phyloP scores from a whole-genome alignment of 2,113 vertebrate species.

The Myanophis thanlyinensis region DNA sequence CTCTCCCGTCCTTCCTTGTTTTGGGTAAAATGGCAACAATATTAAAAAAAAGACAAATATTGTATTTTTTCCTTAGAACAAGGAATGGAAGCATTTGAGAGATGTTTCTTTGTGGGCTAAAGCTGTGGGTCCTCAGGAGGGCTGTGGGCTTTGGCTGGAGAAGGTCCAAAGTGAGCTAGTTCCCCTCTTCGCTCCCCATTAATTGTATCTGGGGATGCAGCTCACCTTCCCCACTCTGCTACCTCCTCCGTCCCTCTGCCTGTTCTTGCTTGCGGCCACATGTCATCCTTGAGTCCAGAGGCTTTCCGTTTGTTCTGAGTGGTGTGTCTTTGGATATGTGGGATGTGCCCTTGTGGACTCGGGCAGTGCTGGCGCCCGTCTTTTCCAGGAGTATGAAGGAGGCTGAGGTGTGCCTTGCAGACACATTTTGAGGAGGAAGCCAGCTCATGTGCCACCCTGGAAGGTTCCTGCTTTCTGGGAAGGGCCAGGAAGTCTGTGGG shows the following conservation, averaged over 20 bases:
- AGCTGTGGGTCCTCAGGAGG: not conserved
- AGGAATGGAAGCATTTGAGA: not conserved
- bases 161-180: too few relatives aligned
- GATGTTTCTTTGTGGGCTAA: not conserved
- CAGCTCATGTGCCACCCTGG: not conserved
- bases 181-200: not conserved
- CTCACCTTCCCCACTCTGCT: not conserved
- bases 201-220: not conserved
- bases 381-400: not conserved
- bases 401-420: not conserved
- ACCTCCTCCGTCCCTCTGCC: not conserved
- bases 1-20: too few relatives aligned
- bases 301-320: not conserved
- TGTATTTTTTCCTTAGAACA: not conserved
- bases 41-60: not conserved
- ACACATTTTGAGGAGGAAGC: too few relatives aligned
- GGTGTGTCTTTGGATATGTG: not conserved
- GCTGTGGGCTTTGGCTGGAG: not conserved
- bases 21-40: not conserved
- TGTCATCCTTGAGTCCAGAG: not conserved
- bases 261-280: not conserved
- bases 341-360: not conserved
- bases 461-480: not conserved
- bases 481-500: not conserved
- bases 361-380: not conserved